These are phyloP conservation scores for Carcina quercana DNA, from an alignment of 2,888 invertebrate species.

Conservation along the genomic window DNA sequence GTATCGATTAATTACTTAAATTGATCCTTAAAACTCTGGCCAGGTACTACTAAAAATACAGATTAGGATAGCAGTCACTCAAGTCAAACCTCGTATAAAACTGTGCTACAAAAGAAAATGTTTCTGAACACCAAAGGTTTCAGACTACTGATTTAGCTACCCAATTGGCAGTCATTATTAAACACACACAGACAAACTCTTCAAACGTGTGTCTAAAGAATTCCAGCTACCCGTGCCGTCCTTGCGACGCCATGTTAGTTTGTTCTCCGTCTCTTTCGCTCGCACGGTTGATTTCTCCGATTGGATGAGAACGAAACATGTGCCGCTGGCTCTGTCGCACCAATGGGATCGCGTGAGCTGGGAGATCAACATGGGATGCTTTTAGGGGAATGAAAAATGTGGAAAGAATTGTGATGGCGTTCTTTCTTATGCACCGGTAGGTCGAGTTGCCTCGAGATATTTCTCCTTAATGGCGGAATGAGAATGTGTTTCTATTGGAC, in stretches of 20 bases:
- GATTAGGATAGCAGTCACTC: no score
- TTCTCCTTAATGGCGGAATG: slow-evolving; percentile 30
- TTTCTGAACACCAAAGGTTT: slow-evolving; percentile 39
- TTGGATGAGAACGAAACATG: slow-evolving; percentile 27
- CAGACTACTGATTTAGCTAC: slow-evolving; percentile 35
- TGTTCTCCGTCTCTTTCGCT: slow-evolving; percentile 38
- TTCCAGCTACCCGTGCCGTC: slow-evolving; percentile 43
- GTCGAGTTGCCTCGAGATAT: slow-evolving; percentile 22
- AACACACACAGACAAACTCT: slow-evolving; percentile 36
- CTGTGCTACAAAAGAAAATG: no score
- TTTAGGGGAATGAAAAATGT: slow-evolving; percentile 61
- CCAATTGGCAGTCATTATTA: slow-evolving; percentile 35
- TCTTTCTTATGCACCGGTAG: slow-evolving; percentile 28
- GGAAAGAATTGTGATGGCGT: slow-evolving; percentile 37
- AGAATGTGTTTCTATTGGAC: slow-evolving; percentile 5
- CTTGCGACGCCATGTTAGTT: slow-evolving; percentile 62
- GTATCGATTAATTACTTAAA: no score
- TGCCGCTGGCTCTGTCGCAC: slow-evolving; percentile 38
- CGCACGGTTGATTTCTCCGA: slow-evolving; percentile 13
- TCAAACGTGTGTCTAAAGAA: slow-evolving; percentile 49
- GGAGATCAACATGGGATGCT: slow-evolving; percentile 35
- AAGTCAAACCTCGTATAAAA: no score
- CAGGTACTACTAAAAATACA: no score
- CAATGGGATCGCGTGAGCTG: slow-evolving; percentile 22
- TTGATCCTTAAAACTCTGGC: no score